These are phyloP conservation scores for Leptopilina drosophilae DNA, from an alignment of 2,888 invertebrate genomes.

Conservation along the genomic window DNA sequence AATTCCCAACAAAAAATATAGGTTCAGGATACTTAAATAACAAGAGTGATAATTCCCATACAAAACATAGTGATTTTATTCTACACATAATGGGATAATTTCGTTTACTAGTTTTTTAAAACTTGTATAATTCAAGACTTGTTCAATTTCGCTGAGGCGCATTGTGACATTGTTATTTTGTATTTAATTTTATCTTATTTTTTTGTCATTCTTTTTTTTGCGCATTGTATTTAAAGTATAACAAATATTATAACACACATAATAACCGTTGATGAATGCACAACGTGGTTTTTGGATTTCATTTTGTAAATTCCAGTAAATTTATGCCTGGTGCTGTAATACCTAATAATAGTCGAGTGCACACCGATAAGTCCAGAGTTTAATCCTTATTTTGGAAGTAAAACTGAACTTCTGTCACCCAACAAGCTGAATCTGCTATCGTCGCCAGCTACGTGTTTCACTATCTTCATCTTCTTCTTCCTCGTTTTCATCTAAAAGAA, in stretches of 20 bases:
- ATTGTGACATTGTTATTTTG: conserved; percentile 51
- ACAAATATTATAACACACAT: conserved; percentile 73
- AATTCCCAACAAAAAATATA: background rate
- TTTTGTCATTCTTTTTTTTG: conserved; percentile 46
- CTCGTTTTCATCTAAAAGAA: conserved; percentile 88
- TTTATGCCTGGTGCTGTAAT: conserved; percentile 63
- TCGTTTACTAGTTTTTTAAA: conserved; percentile 67
- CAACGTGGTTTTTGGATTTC: conserved; percentile 53
- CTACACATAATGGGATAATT: conserved; percentile 76
- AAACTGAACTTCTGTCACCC: conserved; percentile 64
- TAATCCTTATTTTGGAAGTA: conserved; percentile 61
- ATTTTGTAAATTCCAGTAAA: conserved; percentile 64
- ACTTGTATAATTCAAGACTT: conserved; percentile 64
- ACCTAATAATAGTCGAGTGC: conserved; percentile 59
- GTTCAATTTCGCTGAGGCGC: conserved; percentile 49
- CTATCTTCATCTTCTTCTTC: conserved; percentile 92
- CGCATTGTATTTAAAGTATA: conserved; percentile 56
- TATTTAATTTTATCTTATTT: conserved; percentile 44
- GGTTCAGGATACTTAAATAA: conserved; percentile 28
- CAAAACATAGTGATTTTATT: conserved; percentile 77
- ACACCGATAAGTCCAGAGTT: conserved; percentile 59
- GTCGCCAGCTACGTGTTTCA: conserved; percentile 93
- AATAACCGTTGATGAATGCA: conserved; percentile 63
- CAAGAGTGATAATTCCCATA: conserved; percentile 68
- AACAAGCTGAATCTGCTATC: conserved; percentile 80